phyloP scores from a whole-genome alignment of 2,797 vertebrate species.

The Hoplostethus mediterraneus region DNA sequence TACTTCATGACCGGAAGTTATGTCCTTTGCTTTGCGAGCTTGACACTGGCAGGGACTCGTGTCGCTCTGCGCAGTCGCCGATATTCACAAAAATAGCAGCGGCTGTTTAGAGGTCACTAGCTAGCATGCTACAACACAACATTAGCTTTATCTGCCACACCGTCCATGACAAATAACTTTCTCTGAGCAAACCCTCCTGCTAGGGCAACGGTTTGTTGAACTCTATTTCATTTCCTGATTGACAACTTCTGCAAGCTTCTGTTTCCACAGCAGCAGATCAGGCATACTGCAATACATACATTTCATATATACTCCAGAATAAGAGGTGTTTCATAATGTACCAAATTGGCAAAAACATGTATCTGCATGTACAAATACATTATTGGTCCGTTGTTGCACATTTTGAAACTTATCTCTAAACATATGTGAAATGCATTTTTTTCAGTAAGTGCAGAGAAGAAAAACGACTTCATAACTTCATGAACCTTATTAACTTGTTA shows the following conservation, averaged over 20 bases:
- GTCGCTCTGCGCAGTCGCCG: conserved; percentile 43
- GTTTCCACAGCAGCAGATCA: background rate
- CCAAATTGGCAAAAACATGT: too few relatives aligned
- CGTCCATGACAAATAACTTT: background rate
- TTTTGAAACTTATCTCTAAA: too few relatives aligned
- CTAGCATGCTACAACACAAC: background rate
- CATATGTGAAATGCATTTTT: too few relatives aligned
- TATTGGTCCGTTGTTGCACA: too few relatives aligned
- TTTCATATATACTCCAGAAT: too few relatives aligned
- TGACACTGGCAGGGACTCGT: background rate
- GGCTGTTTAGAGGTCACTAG: conserved; percentile 76
- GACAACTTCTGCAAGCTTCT: conserved; percentile 26
- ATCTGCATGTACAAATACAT: too few relatives aligned
- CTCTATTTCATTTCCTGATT: too few relatives aligned
- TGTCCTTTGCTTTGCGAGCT: fast-evolving
- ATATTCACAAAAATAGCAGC: conserved; percentile 46
- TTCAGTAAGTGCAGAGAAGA: too few relatives aligned
- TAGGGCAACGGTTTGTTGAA: background rate
- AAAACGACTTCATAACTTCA: too few relatives aligned
- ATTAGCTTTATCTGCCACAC: background rate
- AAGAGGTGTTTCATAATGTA: too few relatives aligned
- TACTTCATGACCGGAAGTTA: conserved; percentile 11
- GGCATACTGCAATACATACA: too few relatives aligned
- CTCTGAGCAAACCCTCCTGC: background rate
- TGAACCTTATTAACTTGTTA: too few relatives aligned